Conservation (phyloP, 2,797 vertebrate species). For the Urocyon cinereoargenteus region DNA sequence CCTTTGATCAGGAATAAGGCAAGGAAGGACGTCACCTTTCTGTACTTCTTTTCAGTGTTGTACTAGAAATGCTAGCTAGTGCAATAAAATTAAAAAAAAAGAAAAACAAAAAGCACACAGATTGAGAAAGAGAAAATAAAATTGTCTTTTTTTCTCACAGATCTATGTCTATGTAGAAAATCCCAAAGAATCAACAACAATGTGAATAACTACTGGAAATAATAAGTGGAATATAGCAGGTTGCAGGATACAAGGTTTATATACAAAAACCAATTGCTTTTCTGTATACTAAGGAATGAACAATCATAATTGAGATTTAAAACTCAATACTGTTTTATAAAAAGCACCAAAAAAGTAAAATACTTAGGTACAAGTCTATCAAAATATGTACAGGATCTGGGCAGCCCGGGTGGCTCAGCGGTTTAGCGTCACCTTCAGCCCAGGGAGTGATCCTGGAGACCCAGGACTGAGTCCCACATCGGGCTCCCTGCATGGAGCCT, state of each 20-base stretch:
- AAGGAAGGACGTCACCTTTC: not conserved
- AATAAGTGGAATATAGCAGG: constrained; percentile 8
- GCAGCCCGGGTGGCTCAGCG: too few relatives aligned
- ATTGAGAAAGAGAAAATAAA: constrained; percentile 3
- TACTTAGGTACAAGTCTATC: constrained; percentile 29
- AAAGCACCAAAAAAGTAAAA: constrained; percentile 26
- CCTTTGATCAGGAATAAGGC: not conserved
- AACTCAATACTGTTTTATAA: not conserved
- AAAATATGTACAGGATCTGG: not conserved
- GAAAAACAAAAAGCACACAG: not conserved
- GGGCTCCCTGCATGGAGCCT: too few relatives aligned
- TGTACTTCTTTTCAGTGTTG: not conserved
- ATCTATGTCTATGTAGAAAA: constrained; percentile 3
- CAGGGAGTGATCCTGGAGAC: too few relatives aligned
- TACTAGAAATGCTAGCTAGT: constrained; percentile 4
- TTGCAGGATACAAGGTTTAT: constrained; percentile 39
- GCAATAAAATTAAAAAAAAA: not conserved
- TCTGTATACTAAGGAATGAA: constrained; percentile 15
- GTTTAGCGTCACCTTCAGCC: too few relatives aligned
- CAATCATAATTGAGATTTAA: constrained; percentile 42
- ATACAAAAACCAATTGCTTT: constrained; percentile 21
- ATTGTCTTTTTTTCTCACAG: constrained; percentile 37
- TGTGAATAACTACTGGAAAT: constrained; percentile 18
- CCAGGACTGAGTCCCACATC: too few relatives aligned
- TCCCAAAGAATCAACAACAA: not conserved